These are phyloP conservation scores for Glyphotaelius pellucidus DNA, from an alignment of 2,888 invertebrate species.

Conservation along the genomic window DNA sequence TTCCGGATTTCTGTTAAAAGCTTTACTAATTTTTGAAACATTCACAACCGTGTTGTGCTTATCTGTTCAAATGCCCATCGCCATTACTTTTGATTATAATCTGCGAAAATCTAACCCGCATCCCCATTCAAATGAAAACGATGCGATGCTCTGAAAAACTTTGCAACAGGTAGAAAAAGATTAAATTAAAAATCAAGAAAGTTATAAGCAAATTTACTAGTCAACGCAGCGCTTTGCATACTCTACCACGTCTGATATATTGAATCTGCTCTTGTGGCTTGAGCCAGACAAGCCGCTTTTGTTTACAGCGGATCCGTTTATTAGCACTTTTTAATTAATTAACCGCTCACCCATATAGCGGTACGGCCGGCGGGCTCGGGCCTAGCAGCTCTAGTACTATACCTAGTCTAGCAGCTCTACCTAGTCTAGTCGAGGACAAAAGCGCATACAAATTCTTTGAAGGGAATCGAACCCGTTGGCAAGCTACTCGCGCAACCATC, in stretches of 20 bases:
- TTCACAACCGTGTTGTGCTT: too few relatives aligned
- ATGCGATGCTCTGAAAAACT: too few relatives aligned
- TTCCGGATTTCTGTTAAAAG: too few relatives aligned
- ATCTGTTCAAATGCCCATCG: too few relatives aligned
- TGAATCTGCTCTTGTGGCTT: slow-evolving; percentile 61
- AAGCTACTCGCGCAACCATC: not conserved
- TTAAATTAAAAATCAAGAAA: too few relatives aligned
- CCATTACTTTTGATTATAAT: too few relatives aligned
- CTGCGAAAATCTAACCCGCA: too few relatives aligned
- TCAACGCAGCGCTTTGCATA: slow-evolving; percentile 15
- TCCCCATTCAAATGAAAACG: too few relatives aligned
- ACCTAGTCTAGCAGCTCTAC: not conserved
- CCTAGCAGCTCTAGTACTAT: too few relatives aligned
- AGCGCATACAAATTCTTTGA: slow-evolving; percentile 46
- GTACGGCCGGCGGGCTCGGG: slow-evolving; percentile 10
- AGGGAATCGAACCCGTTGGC: not conserved
- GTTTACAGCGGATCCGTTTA: slow-evolving; percentile 60
- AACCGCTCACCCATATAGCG: slow-evolving; percentile 33
- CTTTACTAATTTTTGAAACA: too few relatives aligned
- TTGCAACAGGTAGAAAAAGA: too few relatives aligned
- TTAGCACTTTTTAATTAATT: slow-evolving; percentile 58
- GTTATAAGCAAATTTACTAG: not conserved
- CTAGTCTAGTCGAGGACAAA: slow-evolving; percentile 20
- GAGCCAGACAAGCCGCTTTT: slow-evolving; percentile 55
- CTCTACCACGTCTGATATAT: slow-evolving; percentile 60